Evolutionary conservation across 2,888 invertebrate genomes (phyloP), one percentile per base, ranked within the genome.

Genomic region (Dryomyza anilis): DNA sequence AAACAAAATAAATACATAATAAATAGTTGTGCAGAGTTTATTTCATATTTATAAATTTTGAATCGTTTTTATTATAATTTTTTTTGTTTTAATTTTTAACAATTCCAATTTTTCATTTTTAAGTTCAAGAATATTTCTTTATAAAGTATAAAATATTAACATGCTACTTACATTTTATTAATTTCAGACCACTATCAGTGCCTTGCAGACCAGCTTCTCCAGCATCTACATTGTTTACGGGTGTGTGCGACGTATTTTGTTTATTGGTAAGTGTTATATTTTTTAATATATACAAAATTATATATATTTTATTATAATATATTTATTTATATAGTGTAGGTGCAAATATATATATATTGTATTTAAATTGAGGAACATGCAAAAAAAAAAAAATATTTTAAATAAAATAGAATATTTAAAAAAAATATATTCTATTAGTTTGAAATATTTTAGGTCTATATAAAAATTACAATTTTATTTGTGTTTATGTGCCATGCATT

Each of bases 121-220:
- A 33, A n/a, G n/a, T n/a, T n/a, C n/a, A n/a, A n/a, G n/a, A 16
- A n/a, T 36, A 36, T 2, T n/a, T 43, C 7, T 43, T 16, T 33
- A 33, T 33, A 33, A 33, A 33, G 33, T 8, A 12, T 12, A 46
- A 29, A 52, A n/a, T n/a, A n/a, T n/a, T 30, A 60, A 25, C 33
- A 60, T 50, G 55, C 55, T 61, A 81, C 83, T 82, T 80, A 83
- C 83, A 73, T 78, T 82, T 83, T 19, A 75, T 73, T 67, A 76
- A 61, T 69, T 81, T 80, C 62, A 79, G 69, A 63, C 74, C 74
- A 68, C 74, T 80, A 33, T 73, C 78, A 39, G 70, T 67, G 64
- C 71, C 69, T 63, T 66, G 68, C 68, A 72, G 50, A n/a, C n/a
- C n/a, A 30, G 68, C 71, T 52, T 73, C 73, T 69, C 69, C 74